Percentiles rank a stretch among this genome's conserved stretches.
These are phyloP conservation scores for Elysia chlorotica DNA, from an alignment of 1,140 invertebrate genomes.

Conservation along the genomic window DNA sequence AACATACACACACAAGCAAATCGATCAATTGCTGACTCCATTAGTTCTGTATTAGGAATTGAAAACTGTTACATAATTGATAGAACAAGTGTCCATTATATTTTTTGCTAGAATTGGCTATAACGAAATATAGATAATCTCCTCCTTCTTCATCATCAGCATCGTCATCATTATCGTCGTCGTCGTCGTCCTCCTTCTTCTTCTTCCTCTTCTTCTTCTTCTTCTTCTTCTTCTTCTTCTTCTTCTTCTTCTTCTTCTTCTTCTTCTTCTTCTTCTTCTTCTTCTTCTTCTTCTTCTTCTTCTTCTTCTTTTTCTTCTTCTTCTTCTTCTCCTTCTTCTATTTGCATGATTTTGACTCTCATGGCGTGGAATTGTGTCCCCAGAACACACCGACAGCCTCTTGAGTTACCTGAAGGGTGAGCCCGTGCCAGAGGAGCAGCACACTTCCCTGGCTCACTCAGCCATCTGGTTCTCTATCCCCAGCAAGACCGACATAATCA, in stretches of 20 bases:
- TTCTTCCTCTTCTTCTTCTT: neutral
- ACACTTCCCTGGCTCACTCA: slow-evolving; percentile 36
- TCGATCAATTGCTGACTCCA: too few relatives aligned
- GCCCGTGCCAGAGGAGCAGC: slow-evolving; percentile 27
- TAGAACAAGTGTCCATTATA: too few relatives aligned
- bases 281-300: neutral
- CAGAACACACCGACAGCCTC: slow-evolving; percentile 37
- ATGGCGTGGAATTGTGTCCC: neutral
- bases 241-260: neutral
- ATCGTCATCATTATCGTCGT: too few relatives aligned
- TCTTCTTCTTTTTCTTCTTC: neutral
- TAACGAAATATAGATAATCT: too few relatives aligned
- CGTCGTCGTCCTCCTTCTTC: neutral
- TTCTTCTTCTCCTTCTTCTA: neutral
- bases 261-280: neutral
- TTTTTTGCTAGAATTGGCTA: too few relatives aligned
- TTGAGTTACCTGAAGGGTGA: slow-evolving; percentile 42
- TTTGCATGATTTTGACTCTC: neutral
- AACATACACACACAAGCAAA: too few relatives aligned
- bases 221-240: neutral
- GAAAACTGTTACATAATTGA: too few relatives aligned
- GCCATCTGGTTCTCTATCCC: slow-evolving; percentile 52
- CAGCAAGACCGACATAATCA: slow-evolving; percentile 28
- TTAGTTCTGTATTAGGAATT: too few relatives aligned
- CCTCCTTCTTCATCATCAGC: too few relatives aligned